phyloP scores from a whole-genome alignment of 2,888 invertebrate genomes.

The Athalia cordata region DNA sequence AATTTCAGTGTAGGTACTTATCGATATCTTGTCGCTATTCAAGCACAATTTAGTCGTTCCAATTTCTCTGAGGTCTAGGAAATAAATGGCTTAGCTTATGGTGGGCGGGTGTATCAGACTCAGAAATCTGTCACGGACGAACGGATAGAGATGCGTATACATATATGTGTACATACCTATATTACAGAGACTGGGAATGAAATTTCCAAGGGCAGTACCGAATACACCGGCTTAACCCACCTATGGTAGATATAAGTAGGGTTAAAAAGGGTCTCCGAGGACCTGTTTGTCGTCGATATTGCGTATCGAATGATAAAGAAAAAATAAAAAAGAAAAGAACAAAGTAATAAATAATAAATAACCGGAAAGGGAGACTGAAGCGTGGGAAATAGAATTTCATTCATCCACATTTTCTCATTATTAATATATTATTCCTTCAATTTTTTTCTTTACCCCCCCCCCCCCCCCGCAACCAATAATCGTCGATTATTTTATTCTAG shows the following conservation, averaged over 20 bases:
- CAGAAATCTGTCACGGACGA: background rate
- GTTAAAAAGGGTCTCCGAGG: slow-evolving; percentile 10
- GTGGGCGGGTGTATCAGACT: background rate
- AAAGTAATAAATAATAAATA: too few relatives aligned
- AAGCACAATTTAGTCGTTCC: background rate
- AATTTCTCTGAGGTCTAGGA: background rate
- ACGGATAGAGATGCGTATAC: background rate
- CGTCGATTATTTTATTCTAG: background rate
- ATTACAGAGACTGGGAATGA: background rate
- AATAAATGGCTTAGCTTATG: background rate
- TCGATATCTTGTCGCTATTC: background rate
- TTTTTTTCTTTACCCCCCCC: background rate
- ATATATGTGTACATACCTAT: background rate
- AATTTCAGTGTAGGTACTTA: too few relatives aligned
- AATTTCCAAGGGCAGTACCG: background rate
- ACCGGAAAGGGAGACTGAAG: background rate
- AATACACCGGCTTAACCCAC: background rate
- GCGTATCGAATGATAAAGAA: background rate
- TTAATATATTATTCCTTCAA: background rate
- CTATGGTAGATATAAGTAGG: background rate
- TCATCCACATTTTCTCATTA: too few relatives aligned
- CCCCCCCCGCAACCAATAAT: background rate
- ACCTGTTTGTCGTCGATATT: slow-evolving; percentile 8
- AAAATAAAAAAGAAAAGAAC: background rate
- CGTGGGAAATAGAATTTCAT: too few relatives aligned